phyloP scores from a whole-genome alignment of 2,113 vertebrate genomes.

The Ageneiosus marmoratus region DNA sequence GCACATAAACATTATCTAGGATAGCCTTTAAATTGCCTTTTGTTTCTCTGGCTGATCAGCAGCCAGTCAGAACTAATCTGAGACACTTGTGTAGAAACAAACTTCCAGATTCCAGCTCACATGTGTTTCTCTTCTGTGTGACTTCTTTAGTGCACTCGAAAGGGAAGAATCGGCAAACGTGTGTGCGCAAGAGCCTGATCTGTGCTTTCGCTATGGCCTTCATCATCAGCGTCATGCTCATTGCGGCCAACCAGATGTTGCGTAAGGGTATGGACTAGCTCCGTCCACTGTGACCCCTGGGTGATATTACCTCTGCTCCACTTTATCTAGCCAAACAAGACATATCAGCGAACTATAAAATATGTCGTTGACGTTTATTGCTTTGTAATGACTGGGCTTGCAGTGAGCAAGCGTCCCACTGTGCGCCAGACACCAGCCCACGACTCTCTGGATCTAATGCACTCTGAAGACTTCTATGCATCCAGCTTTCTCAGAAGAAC shows the following conservation, averaged over 20 bases:
- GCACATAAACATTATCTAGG: background rate
- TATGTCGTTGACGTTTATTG: background rate
- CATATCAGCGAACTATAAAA: background rate
- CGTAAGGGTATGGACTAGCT: constrained; percentile 96
- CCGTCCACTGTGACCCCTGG: constrained; percentile 75
- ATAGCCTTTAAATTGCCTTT: background rate
- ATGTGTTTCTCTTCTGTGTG: constrained; percentile 18
- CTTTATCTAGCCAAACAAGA: constrained; percentile 26
- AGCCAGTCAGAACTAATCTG: background rate
- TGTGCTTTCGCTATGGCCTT: constrained; percentile 99
- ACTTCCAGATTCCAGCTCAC: constrained; percentile 9
- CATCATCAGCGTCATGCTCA: constrained; percentile 99
- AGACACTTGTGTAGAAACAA: background rate
- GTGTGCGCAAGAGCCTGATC: constrained; percentile 97
- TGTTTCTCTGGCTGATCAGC: background rate
- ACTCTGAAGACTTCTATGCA: constrained; percentile 24
- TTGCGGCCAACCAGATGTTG: constrained; percentile 98
- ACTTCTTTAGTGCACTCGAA: constrained; percentile 85
- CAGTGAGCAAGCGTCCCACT: constrained; percentile 24
- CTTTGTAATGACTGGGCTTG: background rate
- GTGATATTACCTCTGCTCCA: constrained; percentile 44
- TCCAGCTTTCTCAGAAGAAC: constrained; percentile 22
- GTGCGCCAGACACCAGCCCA: constrained; percentile 35
- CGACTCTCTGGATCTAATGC: constrained; percentile 27
- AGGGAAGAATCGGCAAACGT: constrained; percentile 97